Conservation (phyloP, 2,797 vertebrate species). For the Macropus fuliginosus region DNA sequence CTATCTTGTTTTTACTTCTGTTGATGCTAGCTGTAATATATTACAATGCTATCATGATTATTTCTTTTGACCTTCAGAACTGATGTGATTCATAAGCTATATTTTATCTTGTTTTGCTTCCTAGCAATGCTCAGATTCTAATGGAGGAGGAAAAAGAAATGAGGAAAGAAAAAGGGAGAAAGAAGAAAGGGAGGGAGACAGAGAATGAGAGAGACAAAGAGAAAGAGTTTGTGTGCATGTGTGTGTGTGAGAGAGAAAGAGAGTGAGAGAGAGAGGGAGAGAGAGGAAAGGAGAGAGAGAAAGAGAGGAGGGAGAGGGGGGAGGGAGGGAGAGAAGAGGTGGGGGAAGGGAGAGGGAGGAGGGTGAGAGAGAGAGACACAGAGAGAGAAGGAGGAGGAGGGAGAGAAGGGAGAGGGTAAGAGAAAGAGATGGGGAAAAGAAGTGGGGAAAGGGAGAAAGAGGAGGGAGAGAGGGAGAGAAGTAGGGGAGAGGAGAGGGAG, state of each 20-base stretch:
- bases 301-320: fast-evolving
- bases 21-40: background rate
- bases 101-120: background rate
- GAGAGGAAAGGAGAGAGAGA: too few relatives aligned
- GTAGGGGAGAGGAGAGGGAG: fast-evolving
- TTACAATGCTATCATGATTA: background rate
- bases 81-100: background rate
- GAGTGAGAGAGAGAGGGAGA: too few relatives aligned
- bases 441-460: too few relatives aligned
- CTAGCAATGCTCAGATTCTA: background rate
- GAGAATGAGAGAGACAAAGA: background rate
- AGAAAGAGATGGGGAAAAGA: background rate
- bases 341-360: background rate
- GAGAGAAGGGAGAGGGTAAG: fast-evolving
- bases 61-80: background rate
- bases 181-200: background rate
- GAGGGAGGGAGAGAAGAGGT: too few relatives aligned
- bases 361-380: fast-evolving
- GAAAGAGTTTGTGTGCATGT: background rate
- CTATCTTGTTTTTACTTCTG: background rate
- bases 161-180: background rate
- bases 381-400: too few relatives aligned
- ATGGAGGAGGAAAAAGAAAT: background rate
- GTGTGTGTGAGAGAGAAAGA: too few relatives aligned
- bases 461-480: background rate